These are phyloP conservation scores for Eupithecia tripunctaria DNA, from an alignment of 2,888 invertebrate species.

Conservation along the genomic window DNA sequence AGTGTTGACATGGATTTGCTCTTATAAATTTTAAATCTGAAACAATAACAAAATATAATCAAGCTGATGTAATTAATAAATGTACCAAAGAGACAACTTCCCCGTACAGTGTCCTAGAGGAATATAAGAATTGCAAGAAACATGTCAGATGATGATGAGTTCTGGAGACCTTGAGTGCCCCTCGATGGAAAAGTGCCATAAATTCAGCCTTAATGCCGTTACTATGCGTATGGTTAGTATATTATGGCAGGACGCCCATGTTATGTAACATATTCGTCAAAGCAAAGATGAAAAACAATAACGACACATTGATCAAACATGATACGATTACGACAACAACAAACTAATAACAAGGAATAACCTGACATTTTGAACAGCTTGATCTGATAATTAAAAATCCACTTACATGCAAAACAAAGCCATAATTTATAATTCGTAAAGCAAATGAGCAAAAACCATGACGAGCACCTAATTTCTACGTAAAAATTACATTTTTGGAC, in stretches of 20 bases:
- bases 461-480: slow-evolving; percentile 63
- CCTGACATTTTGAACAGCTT: slow-evolving; percentile 36
- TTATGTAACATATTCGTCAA: slow-evolving; percentile 14
- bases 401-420: slow-evolving; percentile 74
- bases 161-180: slow-evolving; percentile 6
- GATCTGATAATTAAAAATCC: slow-evolving; percentile 36
- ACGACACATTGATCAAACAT: slow-evolving; percentile 7
- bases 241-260: not conserved
- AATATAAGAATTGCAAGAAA: not conserved
- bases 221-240: not conserved
- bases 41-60: slow-evolving; percentile 56
- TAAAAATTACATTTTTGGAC: slow-evolving; percentile 62
- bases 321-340: slow-evolving; percentile 38
- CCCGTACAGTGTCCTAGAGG: not conserved
- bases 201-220: not conserved
- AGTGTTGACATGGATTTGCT: slow-evolving; percentile 73
- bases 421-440: slow-evolving; percentile 58
- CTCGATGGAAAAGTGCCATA: not conserved
- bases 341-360: slow-evolving; percentile 39
- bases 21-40: slow-evolving; percentile 64
- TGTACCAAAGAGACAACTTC: not conserved
- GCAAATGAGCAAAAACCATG: slow-evolving; percentile 79
- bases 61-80: not conserved
- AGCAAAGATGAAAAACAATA: slow-evolving; percentile 11
- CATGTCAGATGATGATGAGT: slow-evolving; percentile 4